Conservation (phyloP, 2,888 invertebrate genomes). For the Pachymerium ferrugineum region DNA sequence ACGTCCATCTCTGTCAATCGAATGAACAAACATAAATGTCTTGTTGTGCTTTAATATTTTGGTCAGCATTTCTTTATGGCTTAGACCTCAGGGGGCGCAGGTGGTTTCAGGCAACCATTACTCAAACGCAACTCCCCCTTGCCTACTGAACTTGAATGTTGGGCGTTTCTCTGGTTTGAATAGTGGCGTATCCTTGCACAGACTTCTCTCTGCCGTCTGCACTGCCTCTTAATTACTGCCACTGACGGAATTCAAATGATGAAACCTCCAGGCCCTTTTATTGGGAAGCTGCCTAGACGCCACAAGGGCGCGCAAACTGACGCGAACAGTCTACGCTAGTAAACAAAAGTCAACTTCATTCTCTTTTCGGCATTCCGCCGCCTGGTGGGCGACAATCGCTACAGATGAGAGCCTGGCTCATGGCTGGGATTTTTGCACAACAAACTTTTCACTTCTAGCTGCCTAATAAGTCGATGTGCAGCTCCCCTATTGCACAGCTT, state of each 20-base stretch:
- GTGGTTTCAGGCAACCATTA: background rate
- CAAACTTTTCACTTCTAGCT: background rate
- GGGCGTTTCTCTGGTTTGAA: background rate
- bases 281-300: too few species aligned
- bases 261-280: background rate
- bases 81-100: background rate
- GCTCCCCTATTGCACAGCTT: background rate
- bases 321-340: background rate
- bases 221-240: conserved; percentile 2
- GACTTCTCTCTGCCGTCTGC: background rate
- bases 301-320: background rate
- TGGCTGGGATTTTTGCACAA: background rate
- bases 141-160: background rate
- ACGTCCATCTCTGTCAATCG: background rate
- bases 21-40: background rate
- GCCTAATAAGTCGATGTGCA: background rate
- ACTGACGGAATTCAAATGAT: conserved; percentile 3
- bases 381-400: background rate
- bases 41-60: background rate
- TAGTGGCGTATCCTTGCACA: background rate
- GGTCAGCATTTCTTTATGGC: background rate
- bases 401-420: background rate
- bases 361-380: background rate
- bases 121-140: background rate
- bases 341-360: background rate